Base-by-base conservation (phyloP, 2,797 vertebrate species). In the Falco columbarius region DNA sequence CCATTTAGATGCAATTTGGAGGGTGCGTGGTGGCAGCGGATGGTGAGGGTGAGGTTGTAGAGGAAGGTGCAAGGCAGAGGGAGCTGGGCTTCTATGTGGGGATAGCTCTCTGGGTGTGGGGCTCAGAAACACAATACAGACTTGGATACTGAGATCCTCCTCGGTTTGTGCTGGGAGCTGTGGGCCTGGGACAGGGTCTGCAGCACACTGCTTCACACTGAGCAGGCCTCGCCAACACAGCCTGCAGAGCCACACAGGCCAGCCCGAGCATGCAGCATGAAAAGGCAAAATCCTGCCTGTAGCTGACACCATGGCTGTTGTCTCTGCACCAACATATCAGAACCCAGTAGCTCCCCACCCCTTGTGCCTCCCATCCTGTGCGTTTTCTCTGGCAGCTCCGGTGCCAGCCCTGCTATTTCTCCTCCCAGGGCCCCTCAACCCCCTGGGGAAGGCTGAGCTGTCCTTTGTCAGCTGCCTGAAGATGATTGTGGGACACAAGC, bases 401-500 rank as follows among this genome's bases (percentile, higher is more conserved):
- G 36, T 32, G 54, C n/a, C 20, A 44, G 30, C 67, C n/a, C 56
- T 54, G 30, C 71, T 71, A 16, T 40, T 68, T 76, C 81, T 73
- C 27, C 29, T 63, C 7, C 24, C 82, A 95, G 88, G 90, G 8
- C 90, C 95, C 13, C 30, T 79, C 56, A 71, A 81, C 46, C 73
- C 93, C 34, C 86, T 82, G 52, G 95, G 90, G 30, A 94, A 75
- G 65, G 81, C 68, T 9, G 80, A 40, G 36, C 90, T 94, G 4
- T 89, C 98, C 14, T 98, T 96, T 66, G 23, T 96, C 42, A 91
- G 84, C 46, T 97, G 97, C 8, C 90, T 98, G 63, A 98, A 96
- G 94, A 95, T 94, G 85, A 79, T 98, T 36, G 8, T 98, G 3
- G 44, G 95, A 58, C 98, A 98, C 66, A 13, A 88, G 27, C 97